phyloP scores from a whole-genome alignment of 2,797 vertebrate genomes.

The Karalla daura region DNA sequence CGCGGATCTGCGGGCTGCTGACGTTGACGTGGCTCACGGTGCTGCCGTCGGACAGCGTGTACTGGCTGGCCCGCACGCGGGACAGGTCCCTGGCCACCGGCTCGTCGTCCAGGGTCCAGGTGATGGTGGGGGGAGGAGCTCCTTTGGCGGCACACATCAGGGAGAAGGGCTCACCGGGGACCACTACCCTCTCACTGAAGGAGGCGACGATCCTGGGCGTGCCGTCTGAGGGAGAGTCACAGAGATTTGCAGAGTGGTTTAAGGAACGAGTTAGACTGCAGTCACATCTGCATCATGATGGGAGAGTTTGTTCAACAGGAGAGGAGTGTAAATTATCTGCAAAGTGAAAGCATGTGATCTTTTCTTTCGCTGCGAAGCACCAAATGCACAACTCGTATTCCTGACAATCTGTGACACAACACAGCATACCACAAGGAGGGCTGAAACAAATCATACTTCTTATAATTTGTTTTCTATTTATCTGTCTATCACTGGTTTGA shows the following conservation, averaged over 20 bases:
- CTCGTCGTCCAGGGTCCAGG: slow-evolving; percentile 98
- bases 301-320: too few species aligned
- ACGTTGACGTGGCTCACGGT: slow-evolving; percentile 97
- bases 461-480: too few species aligned
- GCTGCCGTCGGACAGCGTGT: slow-evolving; percentile 96
- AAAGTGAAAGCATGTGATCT: too few species aligned
- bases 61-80: slow-evolving; percentile 93
- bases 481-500: too few species aligned
- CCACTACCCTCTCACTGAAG: slow-evolving; percentile 98
- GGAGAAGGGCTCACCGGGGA: slow-evolving; percentile 96
- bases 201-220: slow-evolving; percentile 96
- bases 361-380: too few species aligned
- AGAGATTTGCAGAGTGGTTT: background rate
- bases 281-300: background rate
- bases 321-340: too few species aligned
- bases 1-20: slow-evolving; percentile 94
- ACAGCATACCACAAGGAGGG: too few species aligned
- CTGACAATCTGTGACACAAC: too few species aligned
- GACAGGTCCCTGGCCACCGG: slow-evolving; percentile 89
- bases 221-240: slow-evolving; percentile 83
- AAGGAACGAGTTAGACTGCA: too few species aligned
- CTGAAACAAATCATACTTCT: too few species aligned
- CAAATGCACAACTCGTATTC: too few species aligned
- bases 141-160: slow-evolving; percentile 97
- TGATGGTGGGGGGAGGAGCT: slow-evolving; percentile 94